phyloP scores from a whole-genome alignment of 2,888 invertebrate species.

The Aquatica leii region DNA sequence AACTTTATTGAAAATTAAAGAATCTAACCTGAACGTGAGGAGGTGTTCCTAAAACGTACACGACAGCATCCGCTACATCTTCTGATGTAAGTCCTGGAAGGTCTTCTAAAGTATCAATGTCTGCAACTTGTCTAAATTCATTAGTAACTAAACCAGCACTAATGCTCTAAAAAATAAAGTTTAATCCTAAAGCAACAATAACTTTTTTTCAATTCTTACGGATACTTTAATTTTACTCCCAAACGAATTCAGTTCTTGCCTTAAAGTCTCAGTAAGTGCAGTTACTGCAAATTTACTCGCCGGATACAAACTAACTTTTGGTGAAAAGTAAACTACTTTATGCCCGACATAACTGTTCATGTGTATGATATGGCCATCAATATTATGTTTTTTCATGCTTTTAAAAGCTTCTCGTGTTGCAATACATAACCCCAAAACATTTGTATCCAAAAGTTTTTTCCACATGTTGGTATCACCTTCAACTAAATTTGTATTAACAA shows the following conservation, averaged over 20 bases:
- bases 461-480: slow-evolving; percentile 23
- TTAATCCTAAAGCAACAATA: too few relatives aligned
- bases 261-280: background rate
- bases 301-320: background rate
- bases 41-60: too few relatives aligned
- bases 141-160: slow-evolving; percentile 3
- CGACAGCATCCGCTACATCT: too few relatives aligned
- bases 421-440: slow-evolving; percentile 25
- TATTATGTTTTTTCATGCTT: slow-evolving; percentile 16
- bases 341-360: slow-evolving; percentile 27
- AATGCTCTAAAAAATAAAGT: slow-evolving; percentile 14
- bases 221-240: slow-evolving; percentile 8
- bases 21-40: too few relatives aligned
- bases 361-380: slow-evolving; percentile 25
- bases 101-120: too few relatives aligned
- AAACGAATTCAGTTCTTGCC: background rate
- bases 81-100: too few relatives aligned
- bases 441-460: slow-evolving; percentile 25
- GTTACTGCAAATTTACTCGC: background rate
- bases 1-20: background rate
- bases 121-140: background rate
- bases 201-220: background rate
- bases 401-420: slow-evolving; percentile 31
- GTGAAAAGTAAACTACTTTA: background rate
- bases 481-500: background rate